Conservation (phyloP, 2,113 vertebrate species). For the Micronisus gabar region DNA sequence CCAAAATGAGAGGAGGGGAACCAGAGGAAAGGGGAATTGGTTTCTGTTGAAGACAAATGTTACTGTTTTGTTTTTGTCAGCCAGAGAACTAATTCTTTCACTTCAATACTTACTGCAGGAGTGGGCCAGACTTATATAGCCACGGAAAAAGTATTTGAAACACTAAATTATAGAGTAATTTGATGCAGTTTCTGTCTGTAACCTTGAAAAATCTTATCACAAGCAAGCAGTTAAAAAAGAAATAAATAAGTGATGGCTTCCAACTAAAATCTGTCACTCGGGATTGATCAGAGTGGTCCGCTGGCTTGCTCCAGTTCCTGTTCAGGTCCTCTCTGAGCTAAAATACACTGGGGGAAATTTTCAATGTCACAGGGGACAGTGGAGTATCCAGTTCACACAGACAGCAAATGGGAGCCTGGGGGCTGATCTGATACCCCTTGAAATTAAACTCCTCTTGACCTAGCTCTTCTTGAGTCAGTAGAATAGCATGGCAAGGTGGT, state of each 20-base stretch:
- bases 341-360: background rate
- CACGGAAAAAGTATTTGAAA: background rate
- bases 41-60: background rate
- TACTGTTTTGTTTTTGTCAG: background rate
- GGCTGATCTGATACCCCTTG: background rate
- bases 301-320: background rate
- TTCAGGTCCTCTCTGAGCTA: background rate
- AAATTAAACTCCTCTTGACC: background rate
- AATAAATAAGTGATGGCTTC: background rate
- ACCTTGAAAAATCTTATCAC: constrained; percentile 39
- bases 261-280: background rate
- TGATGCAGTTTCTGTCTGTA: background rate
- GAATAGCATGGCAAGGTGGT: background rate
- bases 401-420: background rate
- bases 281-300: background rate
- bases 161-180: constrained; percentile 3
- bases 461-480: background rate
- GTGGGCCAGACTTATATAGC: background rate
- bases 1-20: background rate
- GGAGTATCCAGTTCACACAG: background rate
- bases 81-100: background rate
- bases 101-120: background rate
- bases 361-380: background rate
- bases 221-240: background rate
- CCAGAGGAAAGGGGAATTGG: background rate